Evolutionary conservation across 2,888 invertebrate species (phyloP).

Genomic region (Cryptosula pallasiana): DNA sequence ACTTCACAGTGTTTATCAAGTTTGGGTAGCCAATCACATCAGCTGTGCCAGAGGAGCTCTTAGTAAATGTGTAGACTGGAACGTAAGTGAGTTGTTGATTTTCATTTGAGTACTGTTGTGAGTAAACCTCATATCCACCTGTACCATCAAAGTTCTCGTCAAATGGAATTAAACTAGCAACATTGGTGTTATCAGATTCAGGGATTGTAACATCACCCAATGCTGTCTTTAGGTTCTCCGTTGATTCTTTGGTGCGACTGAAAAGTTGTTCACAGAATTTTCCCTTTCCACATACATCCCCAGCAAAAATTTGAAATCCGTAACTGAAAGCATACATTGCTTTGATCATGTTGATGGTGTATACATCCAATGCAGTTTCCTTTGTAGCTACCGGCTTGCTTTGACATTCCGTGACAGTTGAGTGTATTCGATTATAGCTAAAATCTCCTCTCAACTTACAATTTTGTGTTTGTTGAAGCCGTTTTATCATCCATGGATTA

Average conservation of each 20-base stretch:
- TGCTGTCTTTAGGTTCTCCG: background rate
- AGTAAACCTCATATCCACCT: background rate
- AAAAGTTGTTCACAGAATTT: background rate
- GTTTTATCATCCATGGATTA: too few species aligned
- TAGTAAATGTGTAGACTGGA: background rate
- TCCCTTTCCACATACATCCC: background rate
- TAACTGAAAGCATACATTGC: background rate
- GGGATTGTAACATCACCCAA: background rate
- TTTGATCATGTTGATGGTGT: background rate
- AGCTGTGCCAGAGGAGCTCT: too few species aligned
- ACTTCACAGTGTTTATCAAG: too few species aligned
- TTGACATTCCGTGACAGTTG: too few species aligned
- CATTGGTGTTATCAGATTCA: background rate
- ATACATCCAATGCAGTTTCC: too few species aligned
- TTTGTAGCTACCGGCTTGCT: too few species aligned
- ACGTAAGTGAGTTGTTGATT: too few species aligned
- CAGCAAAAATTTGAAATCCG: background rate
- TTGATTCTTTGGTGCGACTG: background rate
- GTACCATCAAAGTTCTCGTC: background rate
- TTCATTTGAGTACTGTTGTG: background rate
- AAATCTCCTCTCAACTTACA: too few species aligned
- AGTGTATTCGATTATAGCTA: too few species aligned
- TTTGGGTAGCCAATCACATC: too few species aligned
- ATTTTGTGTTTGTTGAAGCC: too few species aligned
- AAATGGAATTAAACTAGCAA: background rate